Evolutionary conservation across 2,888 invertebrate genomes (phyloP), one percentile per base, ranked within the genome.

Genomic region (Plusia festucae): DNA sequence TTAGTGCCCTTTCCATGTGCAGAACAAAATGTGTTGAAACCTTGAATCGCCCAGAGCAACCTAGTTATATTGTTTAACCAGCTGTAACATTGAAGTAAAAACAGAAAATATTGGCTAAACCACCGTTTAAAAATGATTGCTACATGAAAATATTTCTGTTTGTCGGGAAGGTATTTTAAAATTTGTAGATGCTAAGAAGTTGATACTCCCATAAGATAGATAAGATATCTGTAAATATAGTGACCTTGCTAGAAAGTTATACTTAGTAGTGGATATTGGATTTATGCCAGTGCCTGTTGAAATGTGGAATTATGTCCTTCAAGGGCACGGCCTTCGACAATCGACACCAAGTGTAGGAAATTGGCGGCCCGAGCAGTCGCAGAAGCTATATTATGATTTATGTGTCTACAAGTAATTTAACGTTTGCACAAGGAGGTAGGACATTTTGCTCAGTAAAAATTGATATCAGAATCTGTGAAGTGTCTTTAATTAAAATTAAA

Each of bases 221-320:
- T 18, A 20, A 44, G 8, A 30, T 0, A 57, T 49, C 53, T 46
- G 18, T 59, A 56, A 49, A 54, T 22, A 54, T 30, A 40, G 22
- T 27, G 58, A 56, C 40, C 32, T 72, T 53, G 13, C 22, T 16
- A 27, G n/a, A 30, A 40, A 30, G 11, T 9, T 63, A 46, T 53
- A n/a, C 5, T 24, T 5, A 49, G 46, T 62, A 30, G 51, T 65
- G 60, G 70, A 72, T 52, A 69, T 54, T 69, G 72, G 60, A 58
- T 54, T 46, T 8, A 9, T 49, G 53, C 54, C 53, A 68, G 46
- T 9, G 22, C 55, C 5, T 40, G 27, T 51, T n/a, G 32, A 56
- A 24, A 51, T 27, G 27, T 51, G 16, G 32, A 56, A 24, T 53
- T 27, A 53, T 40, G 20, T 30, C 51, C 34, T 32, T 52, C 30